phyloP scores from a whole-genome alignment of 2,113 vertebrate genomes.

The Galeopterus variegatus region DNA sequence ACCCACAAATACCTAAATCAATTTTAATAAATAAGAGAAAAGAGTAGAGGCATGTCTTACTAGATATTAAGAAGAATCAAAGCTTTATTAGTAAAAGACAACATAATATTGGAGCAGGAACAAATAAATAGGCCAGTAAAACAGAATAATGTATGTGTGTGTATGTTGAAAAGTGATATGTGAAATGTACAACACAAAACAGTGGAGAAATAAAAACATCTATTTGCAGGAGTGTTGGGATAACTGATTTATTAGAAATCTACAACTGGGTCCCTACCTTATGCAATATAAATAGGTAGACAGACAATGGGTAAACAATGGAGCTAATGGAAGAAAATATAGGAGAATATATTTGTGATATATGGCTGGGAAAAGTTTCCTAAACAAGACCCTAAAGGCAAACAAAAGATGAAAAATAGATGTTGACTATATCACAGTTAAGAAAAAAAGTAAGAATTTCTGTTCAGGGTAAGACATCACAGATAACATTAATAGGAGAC shows the following conservation, averaged over 20 bases:
- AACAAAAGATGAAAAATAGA: neutral
- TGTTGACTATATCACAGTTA: neutral
- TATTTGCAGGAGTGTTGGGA: neutral
- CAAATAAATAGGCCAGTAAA: neutral
- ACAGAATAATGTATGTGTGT: neutral
- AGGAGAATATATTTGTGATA: neutral
- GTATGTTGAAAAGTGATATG: neutral
- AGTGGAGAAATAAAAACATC: neutral
- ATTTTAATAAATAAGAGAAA: conserved; percentile 30
- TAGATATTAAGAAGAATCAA: conserved; percentile 6
- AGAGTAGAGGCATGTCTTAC: neutral
- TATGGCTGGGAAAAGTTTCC: neutral
- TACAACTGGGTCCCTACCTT: neutral
- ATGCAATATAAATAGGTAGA: neutral
- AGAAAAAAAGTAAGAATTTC: neutral
- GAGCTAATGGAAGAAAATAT: neutral
- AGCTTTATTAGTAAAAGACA: neutral
- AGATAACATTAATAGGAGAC: neutral
- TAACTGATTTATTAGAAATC: neutral
- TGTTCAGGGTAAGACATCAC: neutral
- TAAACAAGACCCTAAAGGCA: neutral
- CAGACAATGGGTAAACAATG: neutral
- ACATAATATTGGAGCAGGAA: neutral
- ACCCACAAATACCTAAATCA: neutral
- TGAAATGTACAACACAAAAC: neutral